These are phyloP conservation scores for Cydia pomonella DNA, from an alignment of 1,140 invertebrate species.

Conservation along the genomic window DNA sequence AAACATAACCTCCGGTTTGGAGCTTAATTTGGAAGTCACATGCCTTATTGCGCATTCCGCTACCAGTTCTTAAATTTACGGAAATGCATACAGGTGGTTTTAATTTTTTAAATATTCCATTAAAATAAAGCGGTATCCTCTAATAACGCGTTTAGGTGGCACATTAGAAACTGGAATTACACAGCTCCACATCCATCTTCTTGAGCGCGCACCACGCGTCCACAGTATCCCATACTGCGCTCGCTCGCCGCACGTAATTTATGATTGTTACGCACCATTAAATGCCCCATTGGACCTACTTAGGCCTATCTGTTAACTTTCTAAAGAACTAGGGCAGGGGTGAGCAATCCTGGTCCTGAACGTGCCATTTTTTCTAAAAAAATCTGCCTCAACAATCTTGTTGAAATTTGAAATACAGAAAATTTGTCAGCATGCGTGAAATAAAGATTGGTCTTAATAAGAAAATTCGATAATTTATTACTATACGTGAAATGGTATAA, in stretches of 20 bases:
- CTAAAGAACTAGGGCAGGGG: conserved; percentile 17
- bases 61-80: no score
- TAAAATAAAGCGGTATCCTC: no score
- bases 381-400: neutral
- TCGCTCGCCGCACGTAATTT: conserved; percentile 45
- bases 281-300: conserved; percentile 31
- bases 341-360: neutral
- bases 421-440: no score
- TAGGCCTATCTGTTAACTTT: conserved; percentile 31
- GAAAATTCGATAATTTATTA: neutral
- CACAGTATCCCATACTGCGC: conserved; percentile 19
- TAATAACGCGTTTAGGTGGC: neutral
- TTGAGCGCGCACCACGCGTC: conserved; percentile 32
- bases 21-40: no score
- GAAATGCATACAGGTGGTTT: no score
- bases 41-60: no score
- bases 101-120: no score
- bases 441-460: no score
- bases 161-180: conserved; percentile 10
- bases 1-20: no score
- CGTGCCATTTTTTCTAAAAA: neutral
- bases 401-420: no score
- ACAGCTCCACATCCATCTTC: conserved; percentile 31
- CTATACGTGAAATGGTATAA: neutral
- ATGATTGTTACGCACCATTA: conserved; percentile 56